Conservation (phyloP, 2,113 vertebrate species). For the Sinocyclocheilus maitianheensis region DNA sequence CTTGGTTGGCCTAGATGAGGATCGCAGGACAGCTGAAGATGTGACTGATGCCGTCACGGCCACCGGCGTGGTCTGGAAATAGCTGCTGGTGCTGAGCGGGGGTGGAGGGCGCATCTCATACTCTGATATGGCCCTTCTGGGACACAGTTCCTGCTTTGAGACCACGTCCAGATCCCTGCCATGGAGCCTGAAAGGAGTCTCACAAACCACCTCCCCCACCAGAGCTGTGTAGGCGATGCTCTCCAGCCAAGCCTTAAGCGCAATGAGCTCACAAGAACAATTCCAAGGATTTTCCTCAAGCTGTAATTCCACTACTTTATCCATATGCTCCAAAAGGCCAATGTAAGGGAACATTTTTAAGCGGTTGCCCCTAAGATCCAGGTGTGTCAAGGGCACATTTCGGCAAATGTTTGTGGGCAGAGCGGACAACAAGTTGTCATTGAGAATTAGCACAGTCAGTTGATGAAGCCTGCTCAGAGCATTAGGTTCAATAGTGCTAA, state of each 20-base stretch:
- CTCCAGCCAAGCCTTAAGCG: constrained; percentile 97
- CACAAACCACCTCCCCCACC: constrained; percentile 96
- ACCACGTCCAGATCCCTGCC: constrained; percentile 96
- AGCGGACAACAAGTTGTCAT: constrained; percentile 93
- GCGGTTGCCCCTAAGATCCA: constrained; percentile 94
- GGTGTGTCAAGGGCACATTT: constrained; percentile 94
- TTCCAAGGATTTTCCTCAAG: constrained; percentile 99
- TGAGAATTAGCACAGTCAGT: constrained; percentile 95
- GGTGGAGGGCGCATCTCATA: constrained; percentile 90
- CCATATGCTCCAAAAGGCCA: constrained; percentile 96
- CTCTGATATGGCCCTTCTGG: constrained; percentile 86
- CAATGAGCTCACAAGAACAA: constrained; percentile 95
- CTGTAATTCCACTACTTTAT: constrained; percentile 98
- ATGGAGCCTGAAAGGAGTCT: constrained; percentile 95
- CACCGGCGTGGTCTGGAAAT: constrained; percentile 91
- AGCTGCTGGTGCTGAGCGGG: constrained; percentile 91
- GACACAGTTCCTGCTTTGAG: constrained; percentile 96
- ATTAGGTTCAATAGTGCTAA: constrained; percentile 88
- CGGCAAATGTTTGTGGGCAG: constrained; percentile 92
- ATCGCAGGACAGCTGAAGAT: constrained; percentile 92
- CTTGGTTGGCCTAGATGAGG: constrained; percentile 89
- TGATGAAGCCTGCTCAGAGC: constrained; percentile 89
- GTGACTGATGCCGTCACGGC: constrained; percentile 91
- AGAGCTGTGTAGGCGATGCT: constrained; percentile 96
- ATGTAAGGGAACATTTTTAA: constrained; percentile 93